Evolutionary conservation across 2,888 invertebrate genomes (phyloP), one percentile per base, ranked within the genome.

Genomic region (Machimus atricapillus): DNA sequence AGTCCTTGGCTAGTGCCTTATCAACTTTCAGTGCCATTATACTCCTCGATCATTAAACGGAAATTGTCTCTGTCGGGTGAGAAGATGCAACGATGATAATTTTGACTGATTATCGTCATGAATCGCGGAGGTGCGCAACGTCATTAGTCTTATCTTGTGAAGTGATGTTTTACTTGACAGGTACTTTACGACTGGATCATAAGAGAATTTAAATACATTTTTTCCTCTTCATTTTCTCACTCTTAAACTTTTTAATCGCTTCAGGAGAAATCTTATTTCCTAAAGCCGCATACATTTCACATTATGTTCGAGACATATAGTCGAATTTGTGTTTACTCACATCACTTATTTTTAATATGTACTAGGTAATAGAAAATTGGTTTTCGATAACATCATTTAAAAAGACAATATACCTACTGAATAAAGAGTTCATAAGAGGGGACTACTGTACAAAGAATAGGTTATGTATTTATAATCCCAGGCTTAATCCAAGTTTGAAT

Each of bases 141-240:
- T 40, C 58, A 83, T 83, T 83, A 83, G 40, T 40, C 66, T 56
- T 83, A 83, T 83, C 82, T 66, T 40, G 2, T 1, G 40, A 83
- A 46, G 66, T 83, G 31, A 83, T 37, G 37, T 83, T 83, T n/a
- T 56, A 58, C 66, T 23, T 37, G 66, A 46, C 37, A 66, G 66
- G 34, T 58, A n/a, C 34, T 37, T 27, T 66, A 9, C 27, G 12
- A 23, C 23, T 23, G 2, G 12, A 16, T 52, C n/a, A 52, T 3
- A 52, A 6, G n/a, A 7, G 52, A 2, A 16, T n/a, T 52, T 52
- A 14, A 52, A n/a, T 16, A 5, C 2, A 3, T n/a, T 12, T 46
- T 43, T 43, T 40, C 2, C 9, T 0, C 9, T 9, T 1, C 8
- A 0, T 9, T 43, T 43, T 8, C 2, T 43, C 14, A 16, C 16